Percentiles rank a stretch among this genome's conserved stretches.
Evolutionary conservation across 23 tunicate species (phyloP).

Genomic region (Clavelina lepadiformis): DNA sequence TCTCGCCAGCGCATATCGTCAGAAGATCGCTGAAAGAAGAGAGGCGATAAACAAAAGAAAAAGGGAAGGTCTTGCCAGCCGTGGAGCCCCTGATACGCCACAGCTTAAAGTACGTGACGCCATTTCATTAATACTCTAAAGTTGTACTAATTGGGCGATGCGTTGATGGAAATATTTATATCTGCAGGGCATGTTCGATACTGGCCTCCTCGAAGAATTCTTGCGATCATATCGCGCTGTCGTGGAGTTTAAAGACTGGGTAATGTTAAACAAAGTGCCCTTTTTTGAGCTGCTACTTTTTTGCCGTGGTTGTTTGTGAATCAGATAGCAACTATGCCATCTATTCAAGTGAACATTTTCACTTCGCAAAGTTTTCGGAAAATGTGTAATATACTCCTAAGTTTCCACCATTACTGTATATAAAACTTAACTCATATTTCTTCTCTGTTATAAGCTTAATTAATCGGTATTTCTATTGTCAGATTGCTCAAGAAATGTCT

Average conservation of each 20-base stretch:
- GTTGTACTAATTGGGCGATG: neutral
- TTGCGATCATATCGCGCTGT: conserved; percentile 40
- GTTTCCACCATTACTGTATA: no score
- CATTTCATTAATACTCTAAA: neutral
- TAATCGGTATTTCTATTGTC: neutral
- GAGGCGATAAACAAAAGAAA: conserved; percentile 16
- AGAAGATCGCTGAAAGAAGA: conserved; percentile 40
- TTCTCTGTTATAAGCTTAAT: no score
- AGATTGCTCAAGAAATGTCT: conserved; percentile 37
- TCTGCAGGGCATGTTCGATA: conserved; percentile 28
- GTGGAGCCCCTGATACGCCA: neutral
- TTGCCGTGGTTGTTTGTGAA: neutral
- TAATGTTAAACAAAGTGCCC: neutral
- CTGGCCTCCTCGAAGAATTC: conserved; percentile 35
- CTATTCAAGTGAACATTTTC: no score
- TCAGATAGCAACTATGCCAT: no score
- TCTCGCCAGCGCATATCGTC: conserved; percentile 43
- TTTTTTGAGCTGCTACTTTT: neutral
- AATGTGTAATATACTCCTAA: no score
- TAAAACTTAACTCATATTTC: no score
- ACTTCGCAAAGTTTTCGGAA: no score
- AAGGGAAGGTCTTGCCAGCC: neutral
- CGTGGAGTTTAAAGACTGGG: conserved; percentile 51
- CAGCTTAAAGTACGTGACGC: neutral
- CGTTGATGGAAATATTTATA: neutral